These are phyloP conservation scores for Mesitornis unicolor DNA, from an alignment of 2,113 vertebrate species.

Conservation along the genomic window DNA sequence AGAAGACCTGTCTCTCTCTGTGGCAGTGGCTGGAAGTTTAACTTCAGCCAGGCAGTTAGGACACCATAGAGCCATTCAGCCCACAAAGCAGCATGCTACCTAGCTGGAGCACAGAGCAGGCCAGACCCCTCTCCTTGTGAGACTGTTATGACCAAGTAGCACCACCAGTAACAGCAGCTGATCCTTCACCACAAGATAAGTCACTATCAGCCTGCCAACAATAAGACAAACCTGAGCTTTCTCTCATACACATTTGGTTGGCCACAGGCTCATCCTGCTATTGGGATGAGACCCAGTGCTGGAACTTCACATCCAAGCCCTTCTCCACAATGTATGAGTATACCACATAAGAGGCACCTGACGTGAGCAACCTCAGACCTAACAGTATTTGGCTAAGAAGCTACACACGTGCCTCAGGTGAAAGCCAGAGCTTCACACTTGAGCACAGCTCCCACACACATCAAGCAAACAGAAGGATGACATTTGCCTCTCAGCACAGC, in stretches of 20 bases:
- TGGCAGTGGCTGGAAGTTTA: fast-evolving
- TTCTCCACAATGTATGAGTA: fast-evolving
- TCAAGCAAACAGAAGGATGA: fast-evolving
- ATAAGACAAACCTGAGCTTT: background rate
- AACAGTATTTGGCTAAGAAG: background rate
- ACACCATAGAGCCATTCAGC: no score
- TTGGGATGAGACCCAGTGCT: fast-evolving
- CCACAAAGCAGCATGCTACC: background rate
- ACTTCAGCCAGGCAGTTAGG: background rate
- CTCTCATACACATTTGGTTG: fast-evolving
- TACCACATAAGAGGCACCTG: background rate
- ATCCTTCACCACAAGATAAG: background rate
- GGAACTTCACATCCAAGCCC: background rate
- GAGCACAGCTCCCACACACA: fast-evolving
- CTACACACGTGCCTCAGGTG: fast-evolving
- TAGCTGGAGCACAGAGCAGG: no score
- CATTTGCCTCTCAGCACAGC: fast-evolving
- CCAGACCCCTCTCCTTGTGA: fast-evolving
- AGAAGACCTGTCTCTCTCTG: fast-evolving
- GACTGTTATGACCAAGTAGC: background rate
- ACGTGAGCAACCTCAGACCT: background rate
- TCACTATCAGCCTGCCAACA: background rate
- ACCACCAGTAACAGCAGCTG: background rate
- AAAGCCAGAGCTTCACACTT: background rate
- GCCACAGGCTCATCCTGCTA: background rate